Conservation (phyloP, 2,888 invertebrate genomes). For the Lagria hirta region DNA sequence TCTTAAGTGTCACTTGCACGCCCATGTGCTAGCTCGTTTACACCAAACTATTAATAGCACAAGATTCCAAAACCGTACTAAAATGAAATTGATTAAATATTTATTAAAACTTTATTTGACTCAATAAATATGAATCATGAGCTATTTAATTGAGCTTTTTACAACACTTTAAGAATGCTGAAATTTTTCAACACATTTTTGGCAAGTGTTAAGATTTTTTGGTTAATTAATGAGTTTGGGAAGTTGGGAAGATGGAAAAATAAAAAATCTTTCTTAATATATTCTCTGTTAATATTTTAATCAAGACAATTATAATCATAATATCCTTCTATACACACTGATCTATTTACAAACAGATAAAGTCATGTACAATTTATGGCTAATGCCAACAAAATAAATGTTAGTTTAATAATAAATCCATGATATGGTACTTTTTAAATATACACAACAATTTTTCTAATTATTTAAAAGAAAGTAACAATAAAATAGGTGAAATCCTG, state of each 20-base stretch:
- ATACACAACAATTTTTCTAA: slow-evolving; percentile 53
- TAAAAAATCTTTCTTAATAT: slow-evolving; percentile 36
- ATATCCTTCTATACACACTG: slow-evolving; percentile 57
- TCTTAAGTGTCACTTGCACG: slow-evolving; percentile 36
- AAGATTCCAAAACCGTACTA: slow-evolving; percentile 5
- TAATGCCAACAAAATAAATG: slow-evolving; percentile 48
- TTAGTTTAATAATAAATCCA: slow-evolving; percentile 49
- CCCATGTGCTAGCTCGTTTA: slow-evolving; percentile 26
- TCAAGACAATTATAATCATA: slow-evolving; percentile 58
- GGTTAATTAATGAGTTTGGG: no score
- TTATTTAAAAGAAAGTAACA: slow-evolving; percentile 48
- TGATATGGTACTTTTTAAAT: slow-evolving; percentile 52
- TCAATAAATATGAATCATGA: slow-evolving; percentile 3
- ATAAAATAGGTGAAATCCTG: slow-evolving; percentile 43
- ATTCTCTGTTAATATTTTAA: slow-evolving; percentile 56
- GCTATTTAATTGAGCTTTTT: slow-evolving; percentile 7
- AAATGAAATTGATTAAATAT: background rate
- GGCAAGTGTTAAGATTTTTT: no score
- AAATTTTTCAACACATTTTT: no score
- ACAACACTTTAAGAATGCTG: no score
- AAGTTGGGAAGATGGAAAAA: slow-evolving; percentile 12
- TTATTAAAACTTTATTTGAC: slow-evolving; percentile 1
- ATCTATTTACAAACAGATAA: slow-evolving; percentile 58
- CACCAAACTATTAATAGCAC: slow-evolving; percentile 23
- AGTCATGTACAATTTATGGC: slow-evolving; percentile 52